Conservation (phyloP, 2,888 invertebrate genomes). For the Uloborus plumipes region DNA sequence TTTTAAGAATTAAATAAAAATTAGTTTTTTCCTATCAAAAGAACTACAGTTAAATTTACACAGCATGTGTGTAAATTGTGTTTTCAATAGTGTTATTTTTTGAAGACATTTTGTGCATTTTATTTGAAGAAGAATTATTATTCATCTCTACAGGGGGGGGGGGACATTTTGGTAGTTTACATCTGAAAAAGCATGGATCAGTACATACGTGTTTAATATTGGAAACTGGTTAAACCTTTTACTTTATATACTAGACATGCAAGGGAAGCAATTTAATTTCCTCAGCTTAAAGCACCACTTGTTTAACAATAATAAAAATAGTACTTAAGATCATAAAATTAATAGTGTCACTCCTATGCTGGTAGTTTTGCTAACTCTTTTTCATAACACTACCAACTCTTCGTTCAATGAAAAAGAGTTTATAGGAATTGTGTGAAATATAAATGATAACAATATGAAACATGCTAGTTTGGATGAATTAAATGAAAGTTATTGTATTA, state of each 20-base stretch:
- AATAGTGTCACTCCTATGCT: too few species aligned
- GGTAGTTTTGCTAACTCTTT: too few species aligned
- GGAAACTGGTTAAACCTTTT: not conserved
- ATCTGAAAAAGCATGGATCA: not conserved
- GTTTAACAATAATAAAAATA: not conserved
- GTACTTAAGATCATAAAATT: too few species aligned
- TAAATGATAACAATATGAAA: not conserved
- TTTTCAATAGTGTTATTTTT: not conserved
- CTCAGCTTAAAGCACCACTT: slow-evolving; percentile 2
- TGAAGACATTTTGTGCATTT: not conserved
- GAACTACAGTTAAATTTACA: not conserved
- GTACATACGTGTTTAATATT: not conserved
- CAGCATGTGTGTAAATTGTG: not conserved
- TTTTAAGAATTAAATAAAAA: not conserved
- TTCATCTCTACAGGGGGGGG: not conserved
- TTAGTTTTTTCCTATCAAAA: not conserved
- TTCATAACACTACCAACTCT: too few species aligned
- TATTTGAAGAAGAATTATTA: not conserved
- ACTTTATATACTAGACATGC: not conserved
- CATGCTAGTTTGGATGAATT: not conserved
- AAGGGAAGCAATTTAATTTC: not conserved
- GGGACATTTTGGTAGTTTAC: not conserved
- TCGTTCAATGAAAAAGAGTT: too few species aligned
- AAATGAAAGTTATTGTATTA: not conserved
- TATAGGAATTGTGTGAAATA: too few species aligned